Evolutionary conservation across 2,888 invertebrate genomes (phyloP).

Genomic region (Ceramica pisi): DNA sequence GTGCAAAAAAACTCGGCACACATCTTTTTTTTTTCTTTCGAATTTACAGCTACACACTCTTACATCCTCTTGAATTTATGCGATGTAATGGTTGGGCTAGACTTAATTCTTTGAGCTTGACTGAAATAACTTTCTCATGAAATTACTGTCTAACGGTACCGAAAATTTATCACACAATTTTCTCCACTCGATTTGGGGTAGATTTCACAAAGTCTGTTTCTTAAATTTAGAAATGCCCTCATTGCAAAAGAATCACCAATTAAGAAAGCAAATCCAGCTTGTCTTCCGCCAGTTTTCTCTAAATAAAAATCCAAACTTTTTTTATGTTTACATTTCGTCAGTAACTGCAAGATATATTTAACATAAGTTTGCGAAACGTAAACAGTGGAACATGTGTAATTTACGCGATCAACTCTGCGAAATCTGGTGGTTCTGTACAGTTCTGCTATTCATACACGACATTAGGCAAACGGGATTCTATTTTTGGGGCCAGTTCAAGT

Average conservation of each 20-base stretch:
- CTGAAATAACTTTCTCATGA: slow-evolving; percentile 34
- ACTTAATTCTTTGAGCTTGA: slow-evolving; percentile 44
- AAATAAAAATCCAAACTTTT: slow-evolving; percentile 52
- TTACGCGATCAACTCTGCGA: slow-evolving; percentile 65
- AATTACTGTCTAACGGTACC: slow-evolving; percentile 25
- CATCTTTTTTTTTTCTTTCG: slow-evolving; percentile 70
- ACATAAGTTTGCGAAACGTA: slow-evolving; percentile 62
- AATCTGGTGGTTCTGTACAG: slow-evolving; percentile 53
- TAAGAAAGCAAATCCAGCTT: slow-evolving; percentile 36
- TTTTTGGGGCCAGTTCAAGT: slow-evolving; percentile 72
- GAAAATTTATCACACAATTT: not conserved
- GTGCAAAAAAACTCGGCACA: slow-evolving; percentile 74
- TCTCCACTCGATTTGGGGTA: not conserved
- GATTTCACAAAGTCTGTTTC: not conserved
- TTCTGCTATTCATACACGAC: slow-evolving; percentile 61
- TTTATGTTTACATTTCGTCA: slow-evolving; percentile 49
- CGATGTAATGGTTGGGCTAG: slow-evolving; percentile 62
- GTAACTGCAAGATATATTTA: slow-evolving; percentile 58
- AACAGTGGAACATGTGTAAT: slow-evolving; percentile 69
- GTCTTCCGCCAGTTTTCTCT: slow-evolving; percentile 34
- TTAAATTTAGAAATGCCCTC: slow-evolving; percentile 22
- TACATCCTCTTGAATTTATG: slow-evolving; percentile 63
- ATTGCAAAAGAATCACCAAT: slow-evolving; percentile 26
- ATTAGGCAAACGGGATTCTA: slow-evolving; percentile 68
- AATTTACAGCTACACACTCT: slow-evolving; percentile 78